These are phyloP conservation scores for Octodonta nipae DNA, from an alignment of 2,888 invertebrate species.

Conservation along the genomic window DNA sequence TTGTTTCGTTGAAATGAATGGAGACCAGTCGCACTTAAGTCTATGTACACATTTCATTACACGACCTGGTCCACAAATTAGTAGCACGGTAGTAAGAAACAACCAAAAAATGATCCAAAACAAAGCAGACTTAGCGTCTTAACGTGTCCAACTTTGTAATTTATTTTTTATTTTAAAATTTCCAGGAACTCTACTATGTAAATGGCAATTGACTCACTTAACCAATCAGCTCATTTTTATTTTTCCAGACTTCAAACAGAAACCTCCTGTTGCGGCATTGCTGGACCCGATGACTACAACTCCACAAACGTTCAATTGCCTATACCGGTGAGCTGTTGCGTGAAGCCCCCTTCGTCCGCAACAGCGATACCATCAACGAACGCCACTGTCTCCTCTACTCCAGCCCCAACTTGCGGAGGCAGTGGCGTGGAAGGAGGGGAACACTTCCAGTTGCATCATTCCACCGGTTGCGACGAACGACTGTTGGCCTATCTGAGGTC, in stretches of 20 bases:
- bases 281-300: conserved; percentile 38
- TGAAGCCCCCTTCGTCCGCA: conserved; percentile 20
- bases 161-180: too few species aligned
- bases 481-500: conserved; percentile 61
- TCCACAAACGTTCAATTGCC: conserved; percentile 17
- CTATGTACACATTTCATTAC: too few species aligned
- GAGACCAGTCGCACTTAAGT: too few species aligned
- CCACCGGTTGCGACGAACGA: conserved; percentile 56
- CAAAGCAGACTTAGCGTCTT: too few species aligned
- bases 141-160: too few species aligned
- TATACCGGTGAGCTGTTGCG: conserved; percentile 27
- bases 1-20: too few species aligned
- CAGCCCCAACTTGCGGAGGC: conserved; percentile 15
- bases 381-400: conserved; percentile 5
- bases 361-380: conserved; percentile 4
- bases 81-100: too few species aligned
- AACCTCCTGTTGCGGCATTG: conserved; percentile 65
- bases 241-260: conserved; percentile 51
- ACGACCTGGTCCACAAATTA: too few species aligned
- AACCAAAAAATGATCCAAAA: too few species aligned
- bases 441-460: conserved; percentile 24
- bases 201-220: too few species aligned
- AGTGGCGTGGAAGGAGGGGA: neutral
- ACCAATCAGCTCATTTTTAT: too few species aligned
- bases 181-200: too few species aligned